These are phyloP conservation scores for Cotesia typhae DNA, from an alignment of 1,140 invertebrate genomes.

Conservation along the genomic window DNA sequence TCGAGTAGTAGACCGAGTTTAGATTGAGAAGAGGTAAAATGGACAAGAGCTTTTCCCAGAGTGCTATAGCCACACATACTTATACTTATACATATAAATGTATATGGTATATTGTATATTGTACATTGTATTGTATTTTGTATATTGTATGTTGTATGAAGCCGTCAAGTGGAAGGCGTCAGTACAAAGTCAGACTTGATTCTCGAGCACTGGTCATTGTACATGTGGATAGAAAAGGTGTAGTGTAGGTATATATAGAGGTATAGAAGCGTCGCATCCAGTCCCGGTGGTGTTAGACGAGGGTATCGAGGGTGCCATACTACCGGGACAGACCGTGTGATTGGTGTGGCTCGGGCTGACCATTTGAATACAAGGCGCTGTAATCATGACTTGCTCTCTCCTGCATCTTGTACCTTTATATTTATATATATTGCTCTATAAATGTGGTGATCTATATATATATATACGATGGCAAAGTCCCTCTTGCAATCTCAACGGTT, in stretches of 20 bases:
- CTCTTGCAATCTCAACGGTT: too few relatives aligned
- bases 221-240: not conserved
- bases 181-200: constrained; percentile 12
- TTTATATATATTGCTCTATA: too few relatives aligned
- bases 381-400: constrained; percentile 56
- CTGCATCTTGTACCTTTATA: not conserved
- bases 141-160: constrained; percentile 26
- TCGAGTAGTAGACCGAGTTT: not conserved
- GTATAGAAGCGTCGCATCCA: constrained; percentile 41
- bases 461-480: too few relatives aligned
- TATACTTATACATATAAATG: not conserved
- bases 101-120: not conserved
- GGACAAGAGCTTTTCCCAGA: constrained; percentile 3
- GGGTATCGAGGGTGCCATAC: constrained; percentile 52
- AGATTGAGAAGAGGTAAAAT: constrained; percentile 4
- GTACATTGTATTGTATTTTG: too few relatives aligned
- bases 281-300: constrained; percentile 63
- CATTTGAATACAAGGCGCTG: constrained; percentile 65
- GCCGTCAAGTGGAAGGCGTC: constrained; percentile 19
- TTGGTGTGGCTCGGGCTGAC: constrained; percentile 64
- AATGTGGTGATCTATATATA: too few relatives aligned
- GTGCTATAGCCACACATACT: too few relatives aligned
- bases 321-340: constrained; percentile 58
- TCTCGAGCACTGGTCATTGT: constrained; percentile 4
- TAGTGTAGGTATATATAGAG: not conserved